Conservation (phyloP, 2,797 vertebrate genomes). For the Anguilla pacifica region DNA sequence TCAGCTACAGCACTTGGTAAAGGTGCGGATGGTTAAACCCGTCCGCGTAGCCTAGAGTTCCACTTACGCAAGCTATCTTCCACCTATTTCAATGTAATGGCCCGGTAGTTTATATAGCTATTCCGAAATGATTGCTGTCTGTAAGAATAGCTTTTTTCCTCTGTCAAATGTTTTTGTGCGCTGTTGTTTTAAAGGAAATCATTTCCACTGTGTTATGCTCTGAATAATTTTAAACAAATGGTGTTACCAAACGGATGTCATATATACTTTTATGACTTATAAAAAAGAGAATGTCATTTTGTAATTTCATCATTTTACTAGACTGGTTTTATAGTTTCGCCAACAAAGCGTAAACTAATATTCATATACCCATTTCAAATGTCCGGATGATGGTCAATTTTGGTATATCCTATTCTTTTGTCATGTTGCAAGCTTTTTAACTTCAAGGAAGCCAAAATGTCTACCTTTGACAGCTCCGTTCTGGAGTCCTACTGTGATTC, state of each 20-base stretch:
- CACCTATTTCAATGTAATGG: background rate
- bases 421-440: background rate
- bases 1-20: slow-evolving; percentile 6
- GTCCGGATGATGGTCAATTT: background rate
- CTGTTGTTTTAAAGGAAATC: background rate
- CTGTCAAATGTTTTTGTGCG: background rate
- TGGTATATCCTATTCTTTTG: background rate
- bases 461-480: background rate
- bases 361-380: background rate
- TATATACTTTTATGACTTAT: background rate
- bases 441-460: background rate
- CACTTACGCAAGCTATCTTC: slow-evolving; percentile 12
- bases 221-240: background rate
- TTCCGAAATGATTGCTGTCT: background rate
- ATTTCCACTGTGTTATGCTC: background rate
- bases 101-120: background rate
- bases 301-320: background rate
- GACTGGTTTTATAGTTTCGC: background rate
- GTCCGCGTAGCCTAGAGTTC: background rate
- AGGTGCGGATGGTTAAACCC: background rate
- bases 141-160: background rate
- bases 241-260: background rate
- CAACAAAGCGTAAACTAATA: background rate
- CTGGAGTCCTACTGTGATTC: background rate
- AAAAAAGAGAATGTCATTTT: background rate